These are phyloP conservation scores for Cossypha niveicapilla DNA, from an alignment of 2,797 vertebrate genomes.

Conservation along the genomic window DNA sequence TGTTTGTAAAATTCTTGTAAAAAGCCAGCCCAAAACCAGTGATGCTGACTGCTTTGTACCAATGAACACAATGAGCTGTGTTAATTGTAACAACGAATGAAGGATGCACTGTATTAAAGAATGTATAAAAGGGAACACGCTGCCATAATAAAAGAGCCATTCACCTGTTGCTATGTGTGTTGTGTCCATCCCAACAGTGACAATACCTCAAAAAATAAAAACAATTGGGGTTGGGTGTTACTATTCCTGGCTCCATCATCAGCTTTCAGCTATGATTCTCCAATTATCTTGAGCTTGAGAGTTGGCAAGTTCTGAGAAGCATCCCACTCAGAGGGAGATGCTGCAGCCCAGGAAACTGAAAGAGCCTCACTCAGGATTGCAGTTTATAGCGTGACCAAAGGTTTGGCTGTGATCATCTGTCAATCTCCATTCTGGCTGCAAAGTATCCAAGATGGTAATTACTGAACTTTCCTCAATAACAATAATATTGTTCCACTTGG, in stretches of 20 bases:
- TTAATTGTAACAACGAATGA: too few species aligned
- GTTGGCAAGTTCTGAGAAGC: not conserved
- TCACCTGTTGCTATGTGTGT: too few species aligned
- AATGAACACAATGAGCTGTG: too few species aligned
- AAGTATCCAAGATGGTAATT: not conserved
- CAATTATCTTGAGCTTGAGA: not conserved
- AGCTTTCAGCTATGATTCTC: not conserved
- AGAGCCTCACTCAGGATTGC: not conserved
- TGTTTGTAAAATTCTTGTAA: too few species aligned
- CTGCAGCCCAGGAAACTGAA: not conserved
- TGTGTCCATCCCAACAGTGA: too few species aligned
- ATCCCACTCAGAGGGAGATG: not conserved
- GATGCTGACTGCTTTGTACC: too few species aligned
- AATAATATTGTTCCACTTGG: not conserved
- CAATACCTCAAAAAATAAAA: not conserved
- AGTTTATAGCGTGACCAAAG: not conserved
- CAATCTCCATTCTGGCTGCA: not conserved
- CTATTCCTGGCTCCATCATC: not conserved
- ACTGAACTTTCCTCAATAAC: not conserved
- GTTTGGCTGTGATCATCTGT: not conserved
- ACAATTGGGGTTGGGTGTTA: not conserved
- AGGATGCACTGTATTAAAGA: too few species aligned
- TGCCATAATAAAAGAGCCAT: too few species aligned
- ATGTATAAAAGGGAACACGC: too few species aligned
- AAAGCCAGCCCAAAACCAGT: too few species aligned